Evolutionary conservation across 2,113 vertebrate genomes (phyloP), one percentile per base, ranked within the genome.

Genomic region (Orientallactaga bullata): DNA sequence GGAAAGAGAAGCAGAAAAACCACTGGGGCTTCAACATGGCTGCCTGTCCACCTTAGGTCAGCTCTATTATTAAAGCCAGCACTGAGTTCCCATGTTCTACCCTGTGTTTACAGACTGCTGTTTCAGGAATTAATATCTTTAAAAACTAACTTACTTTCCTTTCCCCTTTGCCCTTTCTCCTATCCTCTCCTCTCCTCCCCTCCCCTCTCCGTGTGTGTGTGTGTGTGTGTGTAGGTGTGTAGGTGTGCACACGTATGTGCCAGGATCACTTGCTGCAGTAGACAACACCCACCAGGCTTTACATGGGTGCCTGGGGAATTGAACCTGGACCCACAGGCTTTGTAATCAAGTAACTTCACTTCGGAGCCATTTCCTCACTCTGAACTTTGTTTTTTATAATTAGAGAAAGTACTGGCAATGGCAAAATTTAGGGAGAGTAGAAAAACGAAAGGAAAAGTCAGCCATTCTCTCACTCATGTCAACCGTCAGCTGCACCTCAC

Each of bases 1-100:
- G 73, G 94, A 72, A 91, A 95, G 95, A 94, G 83, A 88, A 89
- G 77, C 55, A 69, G 0, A 77, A 6, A 17, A 47, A 15, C n/a
- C 66, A 3, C 37, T 3, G 23, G 9, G 81, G 35, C n/a, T 20
- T 72, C 7, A 55, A 21, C 24, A 32, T 74, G 76, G 15, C 7
- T 2, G 4, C 39, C 55, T 32, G 71, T 74, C 18, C 9, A 5
- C 35, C 39, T 30, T 12, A 26, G 7, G 2, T 11, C 30, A 8
- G 37, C 3, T 58, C 32, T 4, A 1, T 5, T 63, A 58, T 47
- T 12, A 10, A 61, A 0, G 1, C 37, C 12, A 11, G 39, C 12
- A 37, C 7, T 1, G 18, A 92, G 16, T 30, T 58, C 79, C 76
- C 11, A 3, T 11, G 28, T 39, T 55, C 85, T 42, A 15, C 5